Percentiles rank a stretch among this genome's conserved stretches.
Evolutionary conservation across 2,797 vertebrate species (phyloP).

Genomic region (Paratrypauchen microcephalus): DNA sequence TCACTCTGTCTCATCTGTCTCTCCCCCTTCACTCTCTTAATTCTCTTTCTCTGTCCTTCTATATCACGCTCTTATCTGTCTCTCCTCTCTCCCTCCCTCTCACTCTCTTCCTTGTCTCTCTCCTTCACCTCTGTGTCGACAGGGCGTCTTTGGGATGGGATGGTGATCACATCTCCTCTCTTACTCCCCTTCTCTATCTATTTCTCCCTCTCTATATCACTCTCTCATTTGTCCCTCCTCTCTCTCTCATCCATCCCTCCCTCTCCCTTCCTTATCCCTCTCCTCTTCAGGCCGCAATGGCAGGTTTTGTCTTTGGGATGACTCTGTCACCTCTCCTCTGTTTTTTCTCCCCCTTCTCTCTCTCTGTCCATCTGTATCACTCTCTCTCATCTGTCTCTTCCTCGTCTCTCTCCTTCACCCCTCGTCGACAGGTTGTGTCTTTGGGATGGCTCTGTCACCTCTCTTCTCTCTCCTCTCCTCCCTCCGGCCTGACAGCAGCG

Average conservation of each 20-base stretch:
- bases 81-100: too few relatives aligned
- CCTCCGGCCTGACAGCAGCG: constrained; percentile 41
- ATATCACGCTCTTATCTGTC: background rate
- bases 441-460: constrained; percentile 28
- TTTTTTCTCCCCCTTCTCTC: background rate
- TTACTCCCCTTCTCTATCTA: background rate
- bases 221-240: background rate
- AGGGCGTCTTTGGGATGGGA: too few relatives aligned
- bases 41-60: background rate
- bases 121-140: too few relatives aligned
- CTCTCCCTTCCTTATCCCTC: background rate
- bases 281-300: too few relatives aligned
- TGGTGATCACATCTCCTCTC: background rate
- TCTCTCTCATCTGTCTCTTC: too few relatives aligned
- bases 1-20: background rate
- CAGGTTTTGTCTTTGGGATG: too few relatives aligned
- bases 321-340: background rate
- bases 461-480: background rate
- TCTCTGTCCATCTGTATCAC: background rate
- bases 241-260: too few relatives aligned
- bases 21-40: background rate
- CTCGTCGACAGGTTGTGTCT: constrained; percentile 39
- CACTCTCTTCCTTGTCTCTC: background rate
- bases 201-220: too few relatives aligned
- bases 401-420: constrained; percentile 35